Base-by-base conservation (phyloP, 2,888 invertebrate species). In the Drosophila mayaguana region DNA sequence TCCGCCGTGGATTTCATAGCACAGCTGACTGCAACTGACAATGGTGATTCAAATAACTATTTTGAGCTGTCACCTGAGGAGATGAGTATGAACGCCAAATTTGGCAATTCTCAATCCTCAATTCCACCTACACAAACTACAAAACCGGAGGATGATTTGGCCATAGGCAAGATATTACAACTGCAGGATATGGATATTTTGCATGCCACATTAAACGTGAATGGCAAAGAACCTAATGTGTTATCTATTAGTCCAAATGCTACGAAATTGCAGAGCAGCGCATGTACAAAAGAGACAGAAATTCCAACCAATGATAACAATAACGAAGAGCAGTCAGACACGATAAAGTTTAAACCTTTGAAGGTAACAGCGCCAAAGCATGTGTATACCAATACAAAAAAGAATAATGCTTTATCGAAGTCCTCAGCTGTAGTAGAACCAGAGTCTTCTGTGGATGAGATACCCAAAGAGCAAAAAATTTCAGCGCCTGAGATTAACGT, bases 1-100 rank as follows among this genome's bases (percentile, higher is more conserved):
- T 89, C 91, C 2, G 91, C 91, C 2, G 91, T 91, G 2, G 91
- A 91, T 57, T 91, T 91, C 55, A 89, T 91, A 63, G 83, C 89
- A 8, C 79, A 91, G 28, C 60, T 91, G 14, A 65, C 86, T 0
- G 72, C 80, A 7, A 71, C 57, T 11, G 66, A 81, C 61, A 50
- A 78, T 1, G 46, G 75, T 3, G 81, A 78, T 16, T 68, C 79
- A 46, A 75, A 71, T 9, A 81, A 66, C 18, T 77, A 56, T 40
- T 63, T 72, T 43, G 83, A 91, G 12, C 72, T 91, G 11, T 90
- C 91, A 0, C 80, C 87, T 0, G 92, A 91, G 57, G 91, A 92
- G 53, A 46, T 85, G 11, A 83, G 83, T 25, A 72, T 92, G 63
- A 90, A 76, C 68, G 88, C 84, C 5, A 79, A 86, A 1, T 91